Conservation (phyloP, 2,797 vertebrate genomes). For the Morelia viridis region DNA sequence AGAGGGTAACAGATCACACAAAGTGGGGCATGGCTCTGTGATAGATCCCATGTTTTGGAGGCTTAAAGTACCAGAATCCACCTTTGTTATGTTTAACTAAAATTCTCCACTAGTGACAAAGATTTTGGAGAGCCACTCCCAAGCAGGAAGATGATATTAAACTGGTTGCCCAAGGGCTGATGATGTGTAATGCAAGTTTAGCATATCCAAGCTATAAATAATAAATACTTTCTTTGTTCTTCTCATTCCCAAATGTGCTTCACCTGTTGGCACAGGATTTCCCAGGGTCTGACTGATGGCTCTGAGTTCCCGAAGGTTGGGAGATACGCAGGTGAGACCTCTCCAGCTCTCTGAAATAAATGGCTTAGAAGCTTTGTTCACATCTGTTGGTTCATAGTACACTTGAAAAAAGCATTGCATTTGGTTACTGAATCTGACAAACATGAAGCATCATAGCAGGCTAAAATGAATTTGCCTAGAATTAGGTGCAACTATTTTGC, state of each 20-base stretch:
- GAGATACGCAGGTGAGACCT: constrained; percentile 82
- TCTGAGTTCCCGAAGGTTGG: constrained; percentile 84
- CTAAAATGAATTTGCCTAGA: not conserved
- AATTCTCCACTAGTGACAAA: not conserved
- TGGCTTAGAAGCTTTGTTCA: constrained; percentile 86
- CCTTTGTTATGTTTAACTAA: not conserved
- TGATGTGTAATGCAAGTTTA: not conserved
- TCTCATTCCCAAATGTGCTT: constrained; percentile 7
- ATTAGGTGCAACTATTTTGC: not conserved
- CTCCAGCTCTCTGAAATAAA: constrained; percentile 90
- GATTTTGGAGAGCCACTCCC: not conserved
- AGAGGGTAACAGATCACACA: not conserved
- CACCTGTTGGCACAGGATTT: constrained; percentile 81
- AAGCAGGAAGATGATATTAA: not conserved
- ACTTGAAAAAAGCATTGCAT: constrained; percentile 74
- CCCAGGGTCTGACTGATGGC: constrained; percentile 83
- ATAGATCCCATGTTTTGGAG: not conserved
- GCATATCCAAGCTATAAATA: not conserved
- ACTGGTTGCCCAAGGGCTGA: not conserved
- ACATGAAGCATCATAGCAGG: not conserved
- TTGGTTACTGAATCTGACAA: constrained; percentile 30
- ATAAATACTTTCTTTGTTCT: not conserved
- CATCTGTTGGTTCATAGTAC: constrained; percentile 90
- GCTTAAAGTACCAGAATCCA: not conserved
- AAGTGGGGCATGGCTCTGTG: not conserved